These are phyloP conservation scores for Clunio marinus DNA, from an alignment of 2,888 invertebrate species.

Conservation along the genomic window DNA sequence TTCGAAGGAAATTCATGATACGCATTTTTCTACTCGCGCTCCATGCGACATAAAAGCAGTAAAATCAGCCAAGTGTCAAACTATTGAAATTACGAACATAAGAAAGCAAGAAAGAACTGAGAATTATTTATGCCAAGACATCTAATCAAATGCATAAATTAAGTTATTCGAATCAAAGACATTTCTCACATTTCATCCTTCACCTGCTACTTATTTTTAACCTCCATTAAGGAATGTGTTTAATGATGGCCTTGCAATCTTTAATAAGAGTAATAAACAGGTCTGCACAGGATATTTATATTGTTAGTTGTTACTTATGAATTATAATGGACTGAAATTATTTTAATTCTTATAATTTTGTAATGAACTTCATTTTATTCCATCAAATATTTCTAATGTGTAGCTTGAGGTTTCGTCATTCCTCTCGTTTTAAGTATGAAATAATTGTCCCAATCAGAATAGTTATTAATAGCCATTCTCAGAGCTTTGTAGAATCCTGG, in stretches of 20 bases:
- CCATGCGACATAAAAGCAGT: background rate
- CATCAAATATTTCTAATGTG: too few species aligned
- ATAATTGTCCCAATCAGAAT: too few species aligned
- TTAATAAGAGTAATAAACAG: background rate
- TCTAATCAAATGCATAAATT: constrained; percentile 12
- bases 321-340: constrained; percentile 17
- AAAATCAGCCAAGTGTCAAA: constrained; percentile 18
- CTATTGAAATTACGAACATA: background rate
- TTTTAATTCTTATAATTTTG: constrained; percentile 8
- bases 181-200: background rate
- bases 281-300: constrained; percentile 21
- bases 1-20: background rate
- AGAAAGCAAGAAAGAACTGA: background rate
- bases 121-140: background rate
- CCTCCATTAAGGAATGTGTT: constrained; percentile 5
- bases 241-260: constrained; percentile 10
- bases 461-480: too few species aligned
- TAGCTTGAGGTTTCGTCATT: too few species aligned
- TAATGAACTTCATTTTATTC: constrained; percentile 1
- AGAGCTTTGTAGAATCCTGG: too few species aligned
- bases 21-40: background rate
- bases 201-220: constrained; percentile 5
- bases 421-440: too few species aligned
- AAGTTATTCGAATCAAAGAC: background rate
- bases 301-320: constrained; percentile 1